phyloP scores from a whole-genome alignment of 2,888 invertebrate species.

The Cephalotes varians region DNA sequence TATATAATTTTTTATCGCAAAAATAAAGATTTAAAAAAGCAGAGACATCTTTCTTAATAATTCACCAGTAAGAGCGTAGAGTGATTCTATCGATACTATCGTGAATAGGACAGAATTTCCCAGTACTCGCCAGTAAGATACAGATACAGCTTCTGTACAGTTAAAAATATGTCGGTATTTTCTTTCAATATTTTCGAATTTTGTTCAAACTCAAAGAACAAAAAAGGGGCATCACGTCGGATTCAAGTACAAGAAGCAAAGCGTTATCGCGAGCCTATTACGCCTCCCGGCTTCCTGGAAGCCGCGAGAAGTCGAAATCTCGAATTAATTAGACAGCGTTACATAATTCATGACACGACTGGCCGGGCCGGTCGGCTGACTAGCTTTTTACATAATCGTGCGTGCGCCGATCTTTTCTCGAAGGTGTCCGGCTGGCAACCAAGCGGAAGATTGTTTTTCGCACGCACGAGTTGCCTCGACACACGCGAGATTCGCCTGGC shows the following conservation, averaged over 20 bases:
- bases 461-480: slow-evolving; percentile 73
- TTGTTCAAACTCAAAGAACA: not conserved
- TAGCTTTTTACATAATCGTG: slow-evolving; percentile 75
- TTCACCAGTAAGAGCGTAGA: not conserved
- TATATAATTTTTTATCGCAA: slow-evolving; percentile 19
- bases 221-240: slow-evolving; percentile 62
- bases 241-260: slow-evolving; percentile 61
- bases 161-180: slow-evolving; percentile 13
- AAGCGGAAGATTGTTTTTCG: slow-evolving; percentile 77
- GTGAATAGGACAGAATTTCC: not conserved
- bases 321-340: slow-evolving; percentile 76
- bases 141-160: too few species aligned
- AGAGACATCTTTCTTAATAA: not conserved
- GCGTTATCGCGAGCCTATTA: slow-evolving; percentile 52
- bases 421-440: slow-evolving; percentile 71
- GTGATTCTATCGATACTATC: not conserved
- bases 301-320: slow-evolving; percentile 67
- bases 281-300: slow-evolving; percentile 52
- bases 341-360: slow-evolving; percentile 80
- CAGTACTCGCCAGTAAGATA: too few species aligned
- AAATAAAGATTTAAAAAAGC: not conserved
- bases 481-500: slow-evolving; percentile 28
- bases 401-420: slow-evolving; percentile 66
- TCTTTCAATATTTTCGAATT: not conserved
- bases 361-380: slow-evolving; percentile 39